Evolutionary conservation across 2,888 invertebrate species (phyloP), one percentile per base, ranked within the genome.

Genomic region (Amblyjoppa fuscipennis): DNA sequence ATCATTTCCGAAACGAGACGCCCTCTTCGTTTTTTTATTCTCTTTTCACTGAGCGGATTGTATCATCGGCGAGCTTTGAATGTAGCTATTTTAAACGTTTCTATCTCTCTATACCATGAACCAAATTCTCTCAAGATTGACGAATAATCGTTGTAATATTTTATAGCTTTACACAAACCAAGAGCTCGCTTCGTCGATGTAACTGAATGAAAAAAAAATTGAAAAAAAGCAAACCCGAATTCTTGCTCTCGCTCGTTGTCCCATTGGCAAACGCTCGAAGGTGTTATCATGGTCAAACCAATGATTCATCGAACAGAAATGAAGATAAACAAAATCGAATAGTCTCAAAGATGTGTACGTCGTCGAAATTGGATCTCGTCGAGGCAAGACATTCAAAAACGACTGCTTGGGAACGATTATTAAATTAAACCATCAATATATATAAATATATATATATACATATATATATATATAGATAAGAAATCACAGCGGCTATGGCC

Each of bases 41-140:
- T 59, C 74, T 76, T 5, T 34, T 79, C 75, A 59, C 71, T 74
- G 13, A 71, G 56, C 81, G 34, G 45, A 78, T 77, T 83, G 64
- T 76, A 64, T 82, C 82, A 83, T 78, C 34, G 71, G 66, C 64
- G 76, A 86, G 87, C 86, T 87, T 86, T 87, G 51, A 84, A 81
- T 88, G 84, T 85, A 73, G 88, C 84, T 82, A 69, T 73, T 16
- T 77, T 83, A 61, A 71, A 70, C 49, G 31, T 81, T 81, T 69
- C 61, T 77, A 61, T 69, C 25, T 68, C 45, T 74, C 76, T 87
- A 38, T 56, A 77, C 28, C 51, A 34, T 56, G 71, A 78, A 81
- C 68, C 38, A 82, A 87, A 83, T 41, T 80, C 80, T 75, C 79
- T 87, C 83, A 84, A 84, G 85, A 88, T 87, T 86, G 81, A 83